Evolutionary conservation across 1,140 invertebrate genomes (phyloP).

Genomic region (Bilobella aurantiaca): DNA sequence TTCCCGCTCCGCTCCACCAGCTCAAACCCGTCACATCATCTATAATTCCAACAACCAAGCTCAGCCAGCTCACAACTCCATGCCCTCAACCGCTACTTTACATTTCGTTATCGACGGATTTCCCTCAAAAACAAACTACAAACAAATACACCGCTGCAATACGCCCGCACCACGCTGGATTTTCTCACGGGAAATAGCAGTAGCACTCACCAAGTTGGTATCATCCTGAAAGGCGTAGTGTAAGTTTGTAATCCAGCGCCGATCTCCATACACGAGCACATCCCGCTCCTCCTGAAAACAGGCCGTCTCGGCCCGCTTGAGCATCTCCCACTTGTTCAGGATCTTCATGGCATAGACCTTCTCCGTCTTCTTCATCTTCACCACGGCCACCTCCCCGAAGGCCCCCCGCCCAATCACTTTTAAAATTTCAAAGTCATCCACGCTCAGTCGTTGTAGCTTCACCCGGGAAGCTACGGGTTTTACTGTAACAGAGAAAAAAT

Average conservation of each 20-base stretch:
- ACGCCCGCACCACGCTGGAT: too few species aligned
- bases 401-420: conserved; percentile 97
- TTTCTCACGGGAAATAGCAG: too few species aligned
- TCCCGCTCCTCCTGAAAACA: conserved; percentile 91
- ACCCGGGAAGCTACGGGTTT: conserved; percentile 84
- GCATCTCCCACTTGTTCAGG: conserved; percentile 99
- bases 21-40: too few species aligned
- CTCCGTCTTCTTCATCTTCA: conserved; percentile 70
- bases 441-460: conserved; percentile 73
- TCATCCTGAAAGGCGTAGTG: conserved; percentile 99
- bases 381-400: conserved; percentile 96
- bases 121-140: too few species aligned
- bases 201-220: conserved; percentile 78
- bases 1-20: too few species aligned
- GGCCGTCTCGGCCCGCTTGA: conserved; percentile 90
- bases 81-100: too few species aligned
- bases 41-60: too few species aligned
- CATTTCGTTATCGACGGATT: too few species aligned
- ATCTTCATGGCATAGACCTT: conserved; percentile 99
- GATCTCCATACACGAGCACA: conserved; percentile 90
- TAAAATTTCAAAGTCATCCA: conserved; percentile 96
- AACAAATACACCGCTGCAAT: too few species aligned
- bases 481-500: conserved; percentile 49
- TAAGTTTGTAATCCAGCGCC: conserved; percentile 96
- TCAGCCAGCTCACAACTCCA: too few species aligned